Base-by-base conservation (phyloP, 2,113 vertebrate genomes). In the Vireo altiloquus region DNA sequence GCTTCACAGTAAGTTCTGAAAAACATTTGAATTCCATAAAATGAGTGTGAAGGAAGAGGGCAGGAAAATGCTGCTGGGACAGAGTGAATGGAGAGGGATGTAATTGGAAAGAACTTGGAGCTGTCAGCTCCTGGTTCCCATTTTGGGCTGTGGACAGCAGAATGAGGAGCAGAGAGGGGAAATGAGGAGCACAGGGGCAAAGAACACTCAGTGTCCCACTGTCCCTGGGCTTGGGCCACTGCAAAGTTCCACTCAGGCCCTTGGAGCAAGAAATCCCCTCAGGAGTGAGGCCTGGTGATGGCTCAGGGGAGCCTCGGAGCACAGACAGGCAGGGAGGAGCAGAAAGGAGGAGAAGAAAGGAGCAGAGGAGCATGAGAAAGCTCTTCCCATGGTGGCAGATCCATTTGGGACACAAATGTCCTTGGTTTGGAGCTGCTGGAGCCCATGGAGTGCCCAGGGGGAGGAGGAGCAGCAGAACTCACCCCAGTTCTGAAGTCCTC, bases 401-500 rank as follows among this genome's bases (percentile, higher is more conserved):
- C 44, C 27, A 0, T 31, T 39, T 12, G 4, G 69, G 52, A 87
- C 77, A 30, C 23, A 2, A 22, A 17, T 3, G 4, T 6, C 18
- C 39, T 21, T 11, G 31, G 0, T 56, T 1, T 17, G 57, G 54
- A 47, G 69, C 13, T 40, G 64, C 2, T 68, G 37, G 19, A 17
- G 31, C 5, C 40, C 3, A 2, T 12, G 37, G 5, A 4, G 13
- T 1, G 3, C 31, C 9, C 22, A 0, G 12, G n/a, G 13, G 5
- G 25, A 19, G 82, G 15, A 19, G 68, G n/a, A 31, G 8, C 7
- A 60, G 11, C 35, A 18, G 13, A n/a, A 84, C 98, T 96, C 94
- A 98, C 98, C 97, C 96, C 78, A 2, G 24, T 92, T 28, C 74
- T 83, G 79, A 92, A 95, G 75, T 54, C 76, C 24, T 97, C 87